Percentiles rank a stretch among this genome's conserved stretches.
These are phyloP conservation scores for Genyomyrus donnyi DNA, from an alignment of 2,113 vertebrate genomes.

Conservation along the genomic window DNA sequence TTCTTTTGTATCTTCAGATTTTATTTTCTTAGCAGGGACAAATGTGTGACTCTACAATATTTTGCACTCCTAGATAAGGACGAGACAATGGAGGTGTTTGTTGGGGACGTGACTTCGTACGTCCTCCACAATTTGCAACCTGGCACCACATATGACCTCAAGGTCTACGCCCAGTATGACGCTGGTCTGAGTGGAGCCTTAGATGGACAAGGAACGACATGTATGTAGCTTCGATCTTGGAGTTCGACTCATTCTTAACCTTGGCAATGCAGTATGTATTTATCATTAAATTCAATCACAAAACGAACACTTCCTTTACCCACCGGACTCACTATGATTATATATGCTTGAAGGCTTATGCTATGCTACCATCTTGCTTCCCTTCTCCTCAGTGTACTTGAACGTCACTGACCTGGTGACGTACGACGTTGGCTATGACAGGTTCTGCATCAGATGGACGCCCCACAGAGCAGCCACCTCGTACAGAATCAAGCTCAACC, in stretches of 20 bases:
- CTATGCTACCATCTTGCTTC: conserved; percentile 4
- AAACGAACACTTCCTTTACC: not conserved
- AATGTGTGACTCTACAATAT: not conserved
- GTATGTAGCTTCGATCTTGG: conserved; percentile 51
- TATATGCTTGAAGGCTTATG: not conserved
- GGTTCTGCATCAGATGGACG: conserved; percentile 82
- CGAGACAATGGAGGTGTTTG: conserved; percentile 74
- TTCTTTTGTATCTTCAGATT: not conserved
- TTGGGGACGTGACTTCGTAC: conserved; percentile 84
- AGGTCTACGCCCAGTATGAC: conserved; percentile 85
- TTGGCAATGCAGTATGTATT: too few relatives aligned
- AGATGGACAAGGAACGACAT: conserved; percentile 81
- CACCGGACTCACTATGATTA: not conserved
- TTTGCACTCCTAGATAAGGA: conserved; percentile 63
- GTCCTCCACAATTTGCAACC: conserved; percentile 81
- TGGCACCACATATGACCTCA: conserved; percentile 86
- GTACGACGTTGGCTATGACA: conserved; percentile 80
- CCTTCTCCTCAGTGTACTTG: conserved; percentile 73
- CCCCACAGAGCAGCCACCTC: conserved; percentile 87
- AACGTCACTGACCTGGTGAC: conserved; percentile 84
- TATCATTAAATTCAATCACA: not conserved
- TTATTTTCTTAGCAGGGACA: not conserved
- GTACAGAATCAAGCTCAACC: conserved; percentile 85
- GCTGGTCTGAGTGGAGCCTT: conserved; percentile 78
- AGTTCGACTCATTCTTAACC: not conserved